Evolutionary conservation across 2,113 vertebrate species (phyloP).

Genomic region (Lamprologus sp.): DNA sequence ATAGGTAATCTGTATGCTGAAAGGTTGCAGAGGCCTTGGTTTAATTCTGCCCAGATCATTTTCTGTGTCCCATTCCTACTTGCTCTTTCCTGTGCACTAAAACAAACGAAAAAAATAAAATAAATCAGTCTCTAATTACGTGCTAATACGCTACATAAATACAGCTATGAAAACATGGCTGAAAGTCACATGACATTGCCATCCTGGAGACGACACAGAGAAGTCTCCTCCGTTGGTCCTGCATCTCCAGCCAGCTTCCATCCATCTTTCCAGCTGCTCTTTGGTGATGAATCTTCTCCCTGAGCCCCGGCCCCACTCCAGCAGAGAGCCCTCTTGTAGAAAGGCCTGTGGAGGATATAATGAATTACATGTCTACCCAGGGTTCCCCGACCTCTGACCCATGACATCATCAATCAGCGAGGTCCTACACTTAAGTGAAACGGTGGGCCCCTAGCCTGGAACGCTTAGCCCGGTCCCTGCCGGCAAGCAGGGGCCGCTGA

Average conservation of each 20-base stretch:
- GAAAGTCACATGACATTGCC: background rate
- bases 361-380: constrained; percentile 94
- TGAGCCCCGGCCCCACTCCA: constrained; percentile 69
- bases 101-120: background rate
- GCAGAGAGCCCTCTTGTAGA: constrained; percentile 75
- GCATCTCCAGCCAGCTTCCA: constrained; percentile 9
- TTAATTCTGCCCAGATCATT: background rate
- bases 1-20: background rate
- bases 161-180: background rate
- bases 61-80: background rate
- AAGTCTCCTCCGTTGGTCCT: background rate
- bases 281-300: constrained; percentile 81
- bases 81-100: background rate
- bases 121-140: background rate
- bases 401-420: constrained; percentile 89
- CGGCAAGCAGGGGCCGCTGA: constrained; percentile 52
- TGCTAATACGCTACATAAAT: background rate
- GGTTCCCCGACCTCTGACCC: constrained; percentile 83
- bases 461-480: constrained; percentile 64
- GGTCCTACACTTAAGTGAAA: constrained; percentile 78
- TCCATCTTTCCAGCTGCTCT: constrained; percentile 53
- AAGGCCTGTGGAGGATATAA: constrained; percentile 86
- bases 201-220: background rate
- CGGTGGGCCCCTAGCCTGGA: constrained; percentile 64
- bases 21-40: background rate